A percentile compares a stretch with the other conserved stretches of the same genome.
Evolutionary conservation across 2,888 invertebrate species (phyloP).

Genomic region (Campoplex capitator): DNA sequence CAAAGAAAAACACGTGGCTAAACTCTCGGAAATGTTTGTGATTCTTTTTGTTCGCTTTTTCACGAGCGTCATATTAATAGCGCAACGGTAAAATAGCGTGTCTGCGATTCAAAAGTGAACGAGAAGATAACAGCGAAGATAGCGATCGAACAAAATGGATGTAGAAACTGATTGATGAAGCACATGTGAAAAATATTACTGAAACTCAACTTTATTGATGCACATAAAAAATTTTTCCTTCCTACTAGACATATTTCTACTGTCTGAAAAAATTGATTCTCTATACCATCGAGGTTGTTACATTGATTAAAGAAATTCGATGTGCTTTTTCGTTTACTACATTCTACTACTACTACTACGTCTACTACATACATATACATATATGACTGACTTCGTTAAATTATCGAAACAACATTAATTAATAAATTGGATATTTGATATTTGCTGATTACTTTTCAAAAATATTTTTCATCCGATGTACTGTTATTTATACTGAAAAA

Average conservation of each 20-base stretch:
- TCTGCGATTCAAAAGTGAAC: conserved; percentile 27
- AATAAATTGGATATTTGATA: no score
- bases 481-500: no score
- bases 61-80: conserved; percentile 5
- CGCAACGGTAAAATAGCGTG: conserved; percentile 17
- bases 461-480: no score
- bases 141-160: background rate
- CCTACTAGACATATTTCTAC: background rate
- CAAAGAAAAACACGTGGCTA: conserved; percentile 35
- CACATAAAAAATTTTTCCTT: background rate
- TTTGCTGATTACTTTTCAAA: no score
- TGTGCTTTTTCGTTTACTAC: no score
- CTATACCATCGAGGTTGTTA: no score
- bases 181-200: background rate
- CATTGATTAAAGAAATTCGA: no score
- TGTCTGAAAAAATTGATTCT: no score
- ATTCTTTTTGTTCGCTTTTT: conserved; percentile 3
- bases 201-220: background rate
- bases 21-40: conserved; percentile 23
- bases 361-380: no score
- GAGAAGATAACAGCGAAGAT: conserved; percentile 1
- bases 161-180: background rate
- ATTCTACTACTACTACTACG: no score
- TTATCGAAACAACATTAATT: background rate
- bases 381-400: background rate